Conservation (phyloP, 2,113 vertebrate genomes). For the Antechinus stuartii region DNA sequence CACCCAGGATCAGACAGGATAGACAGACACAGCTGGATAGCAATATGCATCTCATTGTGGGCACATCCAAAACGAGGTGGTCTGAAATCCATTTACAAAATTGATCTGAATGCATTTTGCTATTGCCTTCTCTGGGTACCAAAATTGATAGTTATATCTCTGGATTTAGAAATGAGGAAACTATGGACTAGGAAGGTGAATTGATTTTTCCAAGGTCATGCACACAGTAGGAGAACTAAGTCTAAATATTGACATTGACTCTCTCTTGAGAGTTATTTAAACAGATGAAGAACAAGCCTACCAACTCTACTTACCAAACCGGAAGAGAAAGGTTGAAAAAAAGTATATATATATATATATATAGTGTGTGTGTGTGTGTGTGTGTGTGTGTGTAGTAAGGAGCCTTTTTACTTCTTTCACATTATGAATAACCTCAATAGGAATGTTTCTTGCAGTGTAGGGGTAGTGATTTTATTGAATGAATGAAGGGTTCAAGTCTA, state of each 20-base stretch:
- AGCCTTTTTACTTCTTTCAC: neutral
- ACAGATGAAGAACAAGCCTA: neutral
- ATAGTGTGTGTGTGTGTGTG: no score
- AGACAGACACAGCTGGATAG: neutral
- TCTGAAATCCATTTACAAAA: neutral
- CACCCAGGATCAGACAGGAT: neutral
- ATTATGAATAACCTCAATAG: constrained; percentile 19
- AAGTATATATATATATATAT: neutral
- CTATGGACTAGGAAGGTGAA: constrained; percentile 21
- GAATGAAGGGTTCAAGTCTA: constrained; percentile 36
- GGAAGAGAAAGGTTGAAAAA: neutral
- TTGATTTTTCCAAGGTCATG: constrained; percentile 22
- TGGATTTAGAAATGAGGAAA: neutral
- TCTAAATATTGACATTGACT: neutral
- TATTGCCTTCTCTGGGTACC: neutral
- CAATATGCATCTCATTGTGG: neutral
- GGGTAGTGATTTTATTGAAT: constrained; percentile 7
- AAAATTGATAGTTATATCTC: neutral
- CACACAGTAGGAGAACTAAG: neutral
- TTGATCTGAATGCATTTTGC: neutral
- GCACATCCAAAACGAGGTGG: neutral
- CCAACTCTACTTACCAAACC: neutral
- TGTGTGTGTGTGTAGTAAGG: neutral
- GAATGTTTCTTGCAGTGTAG: neutral
- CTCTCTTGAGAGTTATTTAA: constrained; percentile 14